Percentiles rank a stretch among this genome's conserved stretches.
Conservation (phyloP, 2,888 invertebrate species). For the Drosophila kanekoi region DNA sequence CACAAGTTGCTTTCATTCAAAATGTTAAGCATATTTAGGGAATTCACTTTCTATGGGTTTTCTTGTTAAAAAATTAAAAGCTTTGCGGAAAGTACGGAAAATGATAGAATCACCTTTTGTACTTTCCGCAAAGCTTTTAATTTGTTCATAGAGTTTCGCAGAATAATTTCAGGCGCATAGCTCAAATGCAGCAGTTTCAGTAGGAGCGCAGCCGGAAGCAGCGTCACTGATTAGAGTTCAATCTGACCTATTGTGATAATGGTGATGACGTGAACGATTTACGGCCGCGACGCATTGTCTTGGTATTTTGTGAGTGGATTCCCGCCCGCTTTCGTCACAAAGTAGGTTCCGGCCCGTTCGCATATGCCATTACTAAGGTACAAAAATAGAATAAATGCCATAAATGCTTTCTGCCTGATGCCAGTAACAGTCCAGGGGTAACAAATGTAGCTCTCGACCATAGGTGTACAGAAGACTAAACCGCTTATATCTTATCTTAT, state of each 20-base stretch:
- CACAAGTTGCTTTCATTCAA: no score
- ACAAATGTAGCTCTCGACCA: slow-evolving; percentile 3
- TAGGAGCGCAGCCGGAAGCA: slow-evolving; percentile 36
- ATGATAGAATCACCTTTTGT: neutral
- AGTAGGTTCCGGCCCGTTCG: slow-evolving; percentile 1
- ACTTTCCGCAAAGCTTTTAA: slow-evolving; percentile 1
- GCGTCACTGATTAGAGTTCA: slow-evolving; percentile 46
- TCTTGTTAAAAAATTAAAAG: neutral
- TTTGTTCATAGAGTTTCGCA: neutral
- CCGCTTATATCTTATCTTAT: slow-evolving; percentile 35
- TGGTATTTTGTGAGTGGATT: slow-evolving; percentile 48
- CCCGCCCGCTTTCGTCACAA: slow-evolving; percentile 52
- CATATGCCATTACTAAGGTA: slow-evolving; percentile 31
- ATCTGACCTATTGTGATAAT: slow-evolving; percentile 48
- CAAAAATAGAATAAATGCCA: slow-evolving; percentile 27
- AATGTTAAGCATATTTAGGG: no score
- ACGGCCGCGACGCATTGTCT: slow-evolving; percentile 24
- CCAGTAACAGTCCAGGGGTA: slow-evolving; percentile 15
- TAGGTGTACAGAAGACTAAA: neutral
- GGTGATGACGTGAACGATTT: slow-evolving; percentile 15
- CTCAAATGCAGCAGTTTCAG: neutral
- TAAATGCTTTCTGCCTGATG: slow-evolving; percentile 6
- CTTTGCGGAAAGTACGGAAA: neutral
- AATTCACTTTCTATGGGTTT: neutral
- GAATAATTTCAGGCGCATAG: slow-evolving; percentile 45